Evolutionary conservation across 2,888 invertebrate species (phyloP), one percentile per base, ranked within the genome.

Genomic region (Orchesella flavescens): DNA sequence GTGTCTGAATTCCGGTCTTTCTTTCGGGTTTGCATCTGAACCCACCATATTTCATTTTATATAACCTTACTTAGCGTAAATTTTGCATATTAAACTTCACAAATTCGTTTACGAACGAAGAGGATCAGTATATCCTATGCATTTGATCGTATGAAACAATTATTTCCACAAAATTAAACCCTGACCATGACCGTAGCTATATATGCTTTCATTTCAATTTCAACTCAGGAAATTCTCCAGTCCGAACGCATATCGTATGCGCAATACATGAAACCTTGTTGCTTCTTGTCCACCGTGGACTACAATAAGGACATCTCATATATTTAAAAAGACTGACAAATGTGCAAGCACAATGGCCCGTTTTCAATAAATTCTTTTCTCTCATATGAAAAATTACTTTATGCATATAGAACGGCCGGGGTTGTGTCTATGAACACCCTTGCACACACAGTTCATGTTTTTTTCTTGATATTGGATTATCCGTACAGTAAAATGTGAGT

Each of bases 131-230:
- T 34, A 34, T 34, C 5, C 2, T 1, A 59, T 59, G 5, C 59
- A 19, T 59, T 1, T 59, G n/a, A 23, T 23, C 1, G 53, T 65
- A 80, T 65, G 57, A 21, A 80, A 21, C 65, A 84, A 81, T 84
- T 84, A 84, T 84, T 84, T 81, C 84, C 84, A 79, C 69, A 84
- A 84, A 84, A 84, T 84, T 84, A 84, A 71, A 84, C 75, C 75
- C 53, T 66, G 77, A 76, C 84, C 84, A 80, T 84, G 76, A 84
- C 80, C 84, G 43, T 63, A 46, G 77, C n/a, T n/a, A n/a, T n/a
- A n/a, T n/a, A n/a, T n/a, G n/a, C n/a, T n/a, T n/a, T n/a, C n/a
- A n/a, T n/a, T n/a, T n/a, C n/a, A n/a, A 19, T 69, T 46, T 59
- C 69, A 68, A 59, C 24, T 61, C 46, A 77, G 46, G 49, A 77